Base-by-base conservation (phyloP, 30 jellyfish, hydroid and myxozoan species). In the Mastigias papua region DNA sequence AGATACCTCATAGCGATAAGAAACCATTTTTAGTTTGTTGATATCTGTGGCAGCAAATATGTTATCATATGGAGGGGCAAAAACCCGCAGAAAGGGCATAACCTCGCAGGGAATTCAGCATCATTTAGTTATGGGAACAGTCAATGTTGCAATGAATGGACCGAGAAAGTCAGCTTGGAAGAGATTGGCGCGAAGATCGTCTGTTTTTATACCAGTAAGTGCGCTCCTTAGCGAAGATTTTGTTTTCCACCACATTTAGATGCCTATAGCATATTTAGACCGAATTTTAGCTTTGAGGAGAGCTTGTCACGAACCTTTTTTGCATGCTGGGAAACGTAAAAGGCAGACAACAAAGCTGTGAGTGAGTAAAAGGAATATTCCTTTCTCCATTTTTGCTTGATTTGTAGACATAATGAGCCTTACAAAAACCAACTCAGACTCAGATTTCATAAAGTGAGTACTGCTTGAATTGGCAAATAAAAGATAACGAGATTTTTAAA, bases 61-160 rank as follows among this genome's bases (percentile, higher is more conserved):
- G 94, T 75, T 85, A 60, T 85, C 94, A 35, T 85, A 85, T 73
- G 88, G 86, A 25, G 94, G 89, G 22, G 89, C 92, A 33, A 88
- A 79, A 64, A 88, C 91, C 77, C 91, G 96, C 48, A 58, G 96
- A 23, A 79, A 72, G 78, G 86, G 90, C 35, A 68, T 87, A n/a
- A 42, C 77, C 1, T 78, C 96, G 34, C 96, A 88, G 48, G 90
- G 96, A n/a, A 78, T 88, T 20, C 96, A 88, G 51, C 96, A 88
- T 71, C 96, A 88, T 50, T 78, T 88, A 26, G 96, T 88, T 15
- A 78, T 88, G 92, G 96, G 96, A 21, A 88, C 96, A 0, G 90
- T 88, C 32, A 88, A 88, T 50, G 96, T 88, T 20, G 96, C 96
- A 54, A 88, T 88, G 88, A 88, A 88, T 60, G 96, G 96, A 0